phyloP scores from a whole-genome alignment of 2,113 vertebrate genomes.

The Scopus umbretta region DNA sequence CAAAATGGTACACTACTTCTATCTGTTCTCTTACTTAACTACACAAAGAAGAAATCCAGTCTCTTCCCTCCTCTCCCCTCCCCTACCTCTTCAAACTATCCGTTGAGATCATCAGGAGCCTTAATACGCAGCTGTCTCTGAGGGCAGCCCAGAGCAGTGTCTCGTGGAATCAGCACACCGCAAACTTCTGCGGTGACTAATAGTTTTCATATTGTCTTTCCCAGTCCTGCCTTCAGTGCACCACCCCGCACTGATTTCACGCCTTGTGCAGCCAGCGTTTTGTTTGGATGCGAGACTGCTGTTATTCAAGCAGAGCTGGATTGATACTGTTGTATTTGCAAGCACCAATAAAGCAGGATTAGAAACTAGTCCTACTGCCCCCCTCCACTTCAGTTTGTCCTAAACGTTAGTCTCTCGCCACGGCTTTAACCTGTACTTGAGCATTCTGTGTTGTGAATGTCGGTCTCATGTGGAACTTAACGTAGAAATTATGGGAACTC shows the following conservation, averaged over 20 bases:
- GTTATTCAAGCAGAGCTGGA: background rate
- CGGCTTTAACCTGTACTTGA: background rate
- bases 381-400: background rate
- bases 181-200: slow-evolving; percentile 18
- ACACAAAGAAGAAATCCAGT: background rate
- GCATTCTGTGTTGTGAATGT: background rate
- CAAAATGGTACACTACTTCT: background rate
- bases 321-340: background rate
- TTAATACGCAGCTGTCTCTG: background rate
- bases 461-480: background rate
- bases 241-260: background rate
- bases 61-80: background rate
- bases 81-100: background rate
- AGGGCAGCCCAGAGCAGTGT: background rate
- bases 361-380: background rate
- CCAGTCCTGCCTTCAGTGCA: background rate
- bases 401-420: background rate
- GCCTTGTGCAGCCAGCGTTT: background rate
- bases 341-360: slow-evolving; percentile 15
- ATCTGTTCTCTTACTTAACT: background rate
- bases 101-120: background rate
- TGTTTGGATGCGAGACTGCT: background rate
- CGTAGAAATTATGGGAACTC: background rate
- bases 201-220: slow-evolving; percentile 10
- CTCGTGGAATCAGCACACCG: background rate